Conservation (phyloP, 2,113 vertebrate species). For the Ochotona curzoniae region DNA sequence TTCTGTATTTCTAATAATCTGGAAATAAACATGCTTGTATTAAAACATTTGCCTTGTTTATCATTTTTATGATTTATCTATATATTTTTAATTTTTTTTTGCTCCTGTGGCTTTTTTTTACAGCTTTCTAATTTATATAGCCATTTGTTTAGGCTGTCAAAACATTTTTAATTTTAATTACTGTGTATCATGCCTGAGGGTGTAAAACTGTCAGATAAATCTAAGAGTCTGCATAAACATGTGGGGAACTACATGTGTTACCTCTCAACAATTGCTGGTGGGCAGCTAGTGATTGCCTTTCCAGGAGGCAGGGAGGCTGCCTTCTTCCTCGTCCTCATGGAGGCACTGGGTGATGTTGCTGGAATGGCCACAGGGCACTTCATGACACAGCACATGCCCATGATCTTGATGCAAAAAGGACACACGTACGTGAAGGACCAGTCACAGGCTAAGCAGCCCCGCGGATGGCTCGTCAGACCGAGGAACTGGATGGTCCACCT, state of each 20-base stretch:
- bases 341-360: not conserved
- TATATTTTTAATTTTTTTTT: conserved; percentile 82
- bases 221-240: conserved; percentile 83
- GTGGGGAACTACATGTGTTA: conserved; percentile 81
- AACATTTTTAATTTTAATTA: conserved; percentile 89
- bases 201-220: conserved; percentile 87
- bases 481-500: not conserved
- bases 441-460: not conserved
- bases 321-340: not conserved
- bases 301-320: not conserved
- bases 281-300: conserved; percentile 78
- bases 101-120: conserved; percentile 77
- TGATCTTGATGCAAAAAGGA: conserved; percentile 21
- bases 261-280: conserved; percentile 80
- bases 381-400: not conserved
- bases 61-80: conserved; percentile 84
- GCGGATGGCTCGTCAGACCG: not conserved
- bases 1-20: conserved; percentile 73
- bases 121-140: conserved; percentile 86
- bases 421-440: not conserved
- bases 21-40: conserved; percentile 75
- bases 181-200: conserved; percentile 82
- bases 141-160: conserved; percentile 85
- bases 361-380: not conserved
- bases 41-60: conserved; percentile 78